Percentiles rank a stretch among this genome's conserved stretches.
Conservation (phyloP, 2,113 vertebrate genomes). For the Rhegmatorhina hoffmannsi region DNA sequence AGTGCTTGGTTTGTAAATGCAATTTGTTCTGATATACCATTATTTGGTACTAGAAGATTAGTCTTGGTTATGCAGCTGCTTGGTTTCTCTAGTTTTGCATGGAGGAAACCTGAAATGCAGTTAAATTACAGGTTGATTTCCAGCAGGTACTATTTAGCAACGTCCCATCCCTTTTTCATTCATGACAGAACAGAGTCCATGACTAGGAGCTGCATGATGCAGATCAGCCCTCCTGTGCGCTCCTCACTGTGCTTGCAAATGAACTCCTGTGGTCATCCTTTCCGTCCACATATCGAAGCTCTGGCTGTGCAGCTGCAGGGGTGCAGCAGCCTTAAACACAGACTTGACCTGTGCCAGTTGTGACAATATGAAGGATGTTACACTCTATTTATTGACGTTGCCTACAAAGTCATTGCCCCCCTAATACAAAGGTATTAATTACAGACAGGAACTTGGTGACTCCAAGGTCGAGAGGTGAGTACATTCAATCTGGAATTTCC, state of each 20-base stretch:
- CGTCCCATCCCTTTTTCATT: not conserved
- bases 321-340: not conserved
- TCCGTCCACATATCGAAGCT: no score
- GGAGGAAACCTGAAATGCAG: not conserved
- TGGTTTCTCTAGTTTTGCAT: not conserved
- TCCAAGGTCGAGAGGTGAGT: conserved; percentile 36
- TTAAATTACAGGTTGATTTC: not conserved
- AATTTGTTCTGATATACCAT: not conserved
- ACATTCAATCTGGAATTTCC: not conserved
- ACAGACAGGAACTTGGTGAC: not conserved
- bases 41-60: not conserved
- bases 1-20: not conserved
- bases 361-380: fast-evolving
- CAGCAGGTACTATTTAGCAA: not conserved
- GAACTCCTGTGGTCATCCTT: not conserved
- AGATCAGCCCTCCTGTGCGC: not conserved
- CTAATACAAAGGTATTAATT: not conserved
- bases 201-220: not conserved
- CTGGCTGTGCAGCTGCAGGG: not conserved
- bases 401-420: not conserved
- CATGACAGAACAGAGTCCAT: not conserved
- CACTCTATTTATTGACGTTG: not conserved
- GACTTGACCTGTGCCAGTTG: not conserved
- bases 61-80: not conserved
- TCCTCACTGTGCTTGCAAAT: not conserved